Conservation (phyloP, 2,113 vertebrate species). For the Gorsachius goisagi region DNA sequence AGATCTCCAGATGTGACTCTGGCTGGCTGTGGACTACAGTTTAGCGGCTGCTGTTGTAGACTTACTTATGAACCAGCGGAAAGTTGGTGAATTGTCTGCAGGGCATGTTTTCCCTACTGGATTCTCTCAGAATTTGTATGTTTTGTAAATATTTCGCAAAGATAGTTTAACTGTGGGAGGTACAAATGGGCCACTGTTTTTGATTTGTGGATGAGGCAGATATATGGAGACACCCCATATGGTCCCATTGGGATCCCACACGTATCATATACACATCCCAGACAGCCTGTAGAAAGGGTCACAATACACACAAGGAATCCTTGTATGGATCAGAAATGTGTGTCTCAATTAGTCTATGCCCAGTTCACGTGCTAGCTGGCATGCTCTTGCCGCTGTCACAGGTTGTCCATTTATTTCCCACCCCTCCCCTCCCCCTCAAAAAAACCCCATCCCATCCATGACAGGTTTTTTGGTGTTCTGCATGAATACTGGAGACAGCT, state of each 20-base stretch:
- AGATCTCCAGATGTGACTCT: not conserved
- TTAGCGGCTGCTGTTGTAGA: not conserved
- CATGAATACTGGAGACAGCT: not conserved
- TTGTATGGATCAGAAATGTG: not conserved
- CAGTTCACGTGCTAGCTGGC: not conserved
- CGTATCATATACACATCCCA: accelerated
- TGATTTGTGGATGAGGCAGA: not conserved
- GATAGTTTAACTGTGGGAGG: not conserved
- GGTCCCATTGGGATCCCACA: not conserved
- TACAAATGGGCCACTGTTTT: not conserved
- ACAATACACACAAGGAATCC: not conserved
- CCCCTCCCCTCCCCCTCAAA: too few species aligned
- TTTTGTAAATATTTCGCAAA: not conserved
- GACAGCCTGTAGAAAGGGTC: not conserved
- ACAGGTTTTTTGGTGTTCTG: not conserved
- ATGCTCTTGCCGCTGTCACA: not conserved
- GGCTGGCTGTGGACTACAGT: not conserved
- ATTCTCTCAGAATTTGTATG: not conserved
- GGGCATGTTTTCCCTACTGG: not conserved
- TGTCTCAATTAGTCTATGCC: not conserved
- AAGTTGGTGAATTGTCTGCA: not conserved
- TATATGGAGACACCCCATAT: not conserved
- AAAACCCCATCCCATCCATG: not conserved
- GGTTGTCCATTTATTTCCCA: too few species aligned
- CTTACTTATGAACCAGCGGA: not conserved